These are phyloP conservation scores for Rhopalosiphum nymphaeae DNA, from an alignment of 2,888 invertebrate genomes.

Conservation along the genomic window DNA sequence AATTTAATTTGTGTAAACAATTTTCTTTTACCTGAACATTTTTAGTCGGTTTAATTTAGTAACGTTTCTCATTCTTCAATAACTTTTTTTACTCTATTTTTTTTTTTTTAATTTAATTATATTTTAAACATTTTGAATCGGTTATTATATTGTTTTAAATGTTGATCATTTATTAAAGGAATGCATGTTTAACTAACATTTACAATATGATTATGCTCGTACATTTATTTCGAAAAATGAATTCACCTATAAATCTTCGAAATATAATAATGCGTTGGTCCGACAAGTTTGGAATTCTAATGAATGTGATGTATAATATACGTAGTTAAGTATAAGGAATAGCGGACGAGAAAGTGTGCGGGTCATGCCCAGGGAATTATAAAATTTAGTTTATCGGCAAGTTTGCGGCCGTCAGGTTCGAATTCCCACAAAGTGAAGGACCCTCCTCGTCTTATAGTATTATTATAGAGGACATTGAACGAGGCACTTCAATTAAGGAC, in stretches of 20 bases:
- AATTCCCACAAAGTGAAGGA: slow-evolving; percentile 63
- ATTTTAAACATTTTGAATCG: not conserved
- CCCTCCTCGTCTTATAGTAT: slow-evolving; percentile 59
- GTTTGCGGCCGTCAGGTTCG: slow-evolving; percentile 63
- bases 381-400: slow-evolving; percentile 65
- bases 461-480: slow-evolving; percentile 62
- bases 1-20: not conserved
- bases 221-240: not conserved
- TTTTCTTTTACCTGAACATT: not conserved
- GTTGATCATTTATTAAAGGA: not conserved
- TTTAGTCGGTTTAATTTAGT: not conserved
- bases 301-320: slow-evolving; percentile 44
- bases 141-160: not conserved
- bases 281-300: slow-evolving; percentile 35
- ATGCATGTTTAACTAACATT: not conserved
- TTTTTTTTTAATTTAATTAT: not conserved
- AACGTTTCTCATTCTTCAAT: not conserved
- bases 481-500: slow-evolving; percentile 65
- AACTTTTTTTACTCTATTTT: not conserved
- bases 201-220: not conserved
- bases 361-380: slow-evolving; percentile 58
- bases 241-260: slow-evolving; percentile 9
- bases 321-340: not conserved
- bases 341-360: not conserved
- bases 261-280: slow-evolving; percentile 37